These are phyloP conservation scores for Allophyes oxyacanthae DNA, from an alignment of 2,888 invertebrate genomes.

Conservation along the genomic window DNA sequence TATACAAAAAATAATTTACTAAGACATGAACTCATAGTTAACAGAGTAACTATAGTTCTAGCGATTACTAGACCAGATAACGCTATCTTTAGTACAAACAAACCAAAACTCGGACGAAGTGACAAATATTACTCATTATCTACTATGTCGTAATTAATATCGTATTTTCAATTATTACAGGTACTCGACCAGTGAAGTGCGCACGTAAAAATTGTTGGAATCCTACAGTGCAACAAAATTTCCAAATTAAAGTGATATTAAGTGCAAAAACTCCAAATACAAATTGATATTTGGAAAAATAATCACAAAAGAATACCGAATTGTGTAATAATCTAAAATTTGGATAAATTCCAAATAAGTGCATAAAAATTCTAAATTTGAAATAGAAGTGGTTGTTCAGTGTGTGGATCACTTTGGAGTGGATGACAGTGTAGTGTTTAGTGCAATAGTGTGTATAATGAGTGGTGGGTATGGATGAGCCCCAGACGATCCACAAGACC, in stretches of 20 bases:
- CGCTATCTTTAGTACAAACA: constrained; percentile 42
- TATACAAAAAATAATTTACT: not conserved
- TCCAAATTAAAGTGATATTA: constrained; percentile 15
- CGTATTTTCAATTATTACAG: constrained; percentile 49
- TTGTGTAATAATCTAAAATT: too few relatives aligned
- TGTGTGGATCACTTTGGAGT: constrained; percentile 18
- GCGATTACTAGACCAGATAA: constrained; percentile 51
- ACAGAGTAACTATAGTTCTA: constrained; percentile 12
- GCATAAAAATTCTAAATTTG: constrained; percentile 27
- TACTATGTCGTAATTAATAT: constrained; percentile 44
- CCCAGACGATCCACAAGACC: constrained; percentile 80
- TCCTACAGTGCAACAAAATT: constrained; percentile 18
- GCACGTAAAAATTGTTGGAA: constrained; percentile 25
- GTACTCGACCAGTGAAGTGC: constrained; percentile 28
- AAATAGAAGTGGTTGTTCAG: constrained; percentile 21
- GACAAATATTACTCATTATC: constrained; percentile 59
- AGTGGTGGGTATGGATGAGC: constrained; percentile 84
- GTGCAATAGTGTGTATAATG: constrained; percentile 74
- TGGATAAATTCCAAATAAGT: constrained; percentile 3
- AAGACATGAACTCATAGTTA: constrained; percentile 10
- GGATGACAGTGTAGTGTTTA: constrained; percentile 45
- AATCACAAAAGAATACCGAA: constrained; percentile 1
- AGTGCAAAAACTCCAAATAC: constrained; percentile 18
- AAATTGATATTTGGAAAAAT: constrained; percentile 6
- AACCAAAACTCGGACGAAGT: constrained; percentile 41